Percentiles rank a stretch among this genome's conserved stretches.
phyloP scores from a whole-genome alignment of 2,113 vertebrate species.

The Todiramphus chloris region DNA sequence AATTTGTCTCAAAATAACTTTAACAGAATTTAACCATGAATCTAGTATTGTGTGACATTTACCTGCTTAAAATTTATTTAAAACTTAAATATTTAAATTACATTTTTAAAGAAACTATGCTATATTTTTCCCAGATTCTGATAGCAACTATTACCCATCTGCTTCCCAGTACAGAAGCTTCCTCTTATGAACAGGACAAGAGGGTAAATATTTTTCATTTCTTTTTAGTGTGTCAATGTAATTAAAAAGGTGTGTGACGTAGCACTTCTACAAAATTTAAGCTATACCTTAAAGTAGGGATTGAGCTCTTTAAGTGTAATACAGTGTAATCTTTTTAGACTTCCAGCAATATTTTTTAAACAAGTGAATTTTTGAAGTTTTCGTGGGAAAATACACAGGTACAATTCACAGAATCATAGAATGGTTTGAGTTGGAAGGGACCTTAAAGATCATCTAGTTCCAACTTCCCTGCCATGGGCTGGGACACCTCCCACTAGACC shows the following conservation, averaged over 20 bases:
- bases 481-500: too few species aligned
- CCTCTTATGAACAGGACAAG: slow-evolving; percentile 94
- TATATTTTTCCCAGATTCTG: slow-evolving; percentile 81
- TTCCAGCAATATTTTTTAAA: neutral
- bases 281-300: neutral
- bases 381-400: neutral
- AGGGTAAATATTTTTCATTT: slow-evolving; percentile 79
- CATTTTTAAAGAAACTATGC: slow-evolving; percentile 28
- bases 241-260: neutral
- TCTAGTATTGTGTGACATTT: neutral
- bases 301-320: neutral
- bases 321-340: neutral
- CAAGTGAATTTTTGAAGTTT: neutral
- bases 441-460: too few species aligned
- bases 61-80: too few species aligned
- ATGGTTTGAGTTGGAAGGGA: too few species aligned
- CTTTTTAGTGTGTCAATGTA: neutral
- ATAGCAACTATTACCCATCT: slow-evolving; percentile 97
- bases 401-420: neutral
- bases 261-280: neutral
- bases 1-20: neutral
- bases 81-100: neutral
- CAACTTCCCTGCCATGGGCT: too few species aligned
- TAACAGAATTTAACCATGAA: neutral
- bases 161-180: slow-evolving; percentile 92